A percentile compares a stretch with the other conserved stretches of the same genome.
These are phyloP conservation scores for Oenanthe melanoleuca DNA, from an alignment of 2,113 vertebrate species.

Conservation along the genomic window DNA sequence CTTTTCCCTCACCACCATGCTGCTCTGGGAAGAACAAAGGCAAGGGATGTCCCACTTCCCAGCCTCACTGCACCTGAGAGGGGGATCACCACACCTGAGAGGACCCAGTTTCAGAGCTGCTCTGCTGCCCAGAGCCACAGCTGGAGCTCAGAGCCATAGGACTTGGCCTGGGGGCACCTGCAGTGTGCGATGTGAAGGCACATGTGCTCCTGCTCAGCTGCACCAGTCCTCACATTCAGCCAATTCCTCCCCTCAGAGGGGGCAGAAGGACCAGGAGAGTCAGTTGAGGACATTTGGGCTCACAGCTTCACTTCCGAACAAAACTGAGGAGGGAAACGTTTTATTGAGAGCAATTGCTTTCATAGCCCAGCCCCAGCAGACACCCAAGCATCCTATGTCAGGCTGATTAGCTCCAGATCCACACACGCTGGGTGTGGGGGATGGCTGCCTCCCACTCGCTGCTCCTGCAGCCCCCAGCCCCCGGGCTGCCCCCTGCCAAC, in stretches of 20 bases:
- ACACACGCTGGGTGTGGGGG: not conserved
- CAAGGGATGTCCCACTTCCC: not conserved
- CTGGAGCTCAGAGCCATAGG: fast-evolving
- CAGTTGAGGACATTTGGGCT: conserved; percentile 42
- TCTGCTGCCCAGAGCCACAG: not conserved
- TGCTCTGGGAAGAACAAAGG: not conserved
- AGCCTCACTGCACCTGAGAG: not conserved
- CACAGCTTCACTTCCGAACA: conserved; percentile 5
- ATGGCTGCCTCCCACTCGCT: not conserved
- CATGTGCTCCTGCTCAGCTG: not conserved
- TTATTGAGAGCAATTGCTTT: conserved; percentile 25
- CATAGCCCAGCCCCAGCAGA: not conserved
- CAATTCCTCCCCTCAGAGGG: not conserved
- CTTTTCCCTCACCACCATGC: fast-evolving
- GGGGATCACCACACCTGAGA: not conserved
- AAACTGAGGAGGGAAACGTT: not conserved
- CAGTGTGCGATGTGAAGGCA: not conserved
- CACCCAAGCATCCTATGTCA: not conserved
- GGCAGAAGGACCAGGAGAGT: not conserved
- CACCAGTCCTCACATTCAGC: fast-evolving
- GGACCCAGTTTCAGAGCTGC: not conserved
- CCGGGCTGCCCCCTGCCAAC: not conserved
- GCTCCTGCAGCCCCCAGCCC: not conserved
- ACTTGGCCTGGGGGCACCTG: not conserved
- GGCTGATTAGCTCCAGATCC: conserved; percentile 42